These are phyloP conservation scores for Pseudois nayaur DNA, from an alignment of 2,113 vertebrate species.

Conservation along the genomic window DNA sequence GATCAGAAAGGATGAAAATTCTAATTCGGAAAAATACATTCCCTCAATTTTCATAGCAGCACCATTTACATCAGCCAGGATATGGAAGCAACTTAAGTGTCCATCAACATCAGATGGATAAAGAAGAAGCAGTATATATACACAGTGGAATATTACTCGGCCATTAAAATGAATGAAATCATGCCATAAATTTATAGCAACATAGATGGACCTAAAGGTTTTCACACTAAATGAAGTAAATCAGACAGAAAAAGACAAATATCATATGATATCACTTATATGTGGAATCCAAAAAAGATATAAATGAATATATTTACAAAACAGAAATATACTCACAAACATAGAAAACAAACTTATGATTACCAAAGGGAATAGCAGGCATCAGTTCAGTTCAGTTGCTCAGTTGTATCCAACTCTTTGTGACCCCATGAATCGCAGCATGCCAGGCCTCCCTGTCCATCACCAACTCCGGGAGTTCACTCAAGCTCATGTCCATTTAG, in stretches of 20 bases:
- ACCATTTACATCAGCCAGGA: neutral
- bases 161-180: neutral
- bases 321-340: neutral
- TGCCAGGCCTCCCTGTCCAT: too few relatives aligned
- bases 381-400: too few relatives aligned
- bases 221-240: neutral
- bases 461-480: too few relatives aligned
- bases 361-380: neutral
- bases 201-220: neutral
- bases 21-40: neutral
- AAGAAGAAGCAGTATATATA: neutral
- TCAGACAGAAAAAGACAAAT: neutral
- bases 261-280: neutral
- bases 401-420: too few relatives aligned
- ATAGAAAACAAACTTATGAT: neutral
- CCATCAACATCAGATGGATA: neutral
- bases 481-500: too few relatives aligned
- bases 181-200: neutral
- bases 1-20: neutral
- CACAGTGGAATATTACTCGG: neutral
- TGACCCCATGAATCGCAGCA: too few relatives aligned
- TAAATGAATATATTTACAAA: neutral
- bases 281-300: neutral
- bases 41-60: neutral
- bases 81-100: neutral